Evolutionary conservation across 1,140 invertebrate genomes (phyloP), one percentile per base, ranked within the genome.

Genomic region (Drosophila miranda): DNA sequence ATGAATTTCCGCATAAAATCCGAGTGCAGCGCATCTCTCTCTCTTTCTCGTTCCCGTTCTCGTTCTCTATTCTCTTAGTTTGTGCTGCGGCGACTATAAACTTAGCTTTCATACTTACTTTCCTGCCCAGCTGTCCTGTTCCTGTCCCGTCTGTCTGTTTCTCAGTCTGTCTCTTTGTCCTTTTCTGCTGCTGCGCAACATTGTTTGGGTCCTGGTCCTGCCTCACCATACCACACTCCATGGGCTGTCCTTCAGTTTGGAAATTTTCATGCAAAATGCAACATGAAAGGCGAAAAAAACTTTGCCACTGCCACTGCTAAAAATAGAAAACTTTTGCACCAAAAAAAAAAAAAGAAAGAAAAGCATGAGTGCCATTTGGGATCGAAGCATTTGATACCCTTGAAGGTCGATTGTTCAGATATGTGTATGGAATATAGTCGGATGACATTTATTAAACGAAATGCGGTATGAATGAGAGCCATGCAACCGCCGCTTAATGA

Each of bases 1-100:
- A 86, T 86, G 82, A 86, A 86, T 86, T 86, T 86, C 82, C 82
- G 82, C 57, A 71, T 64, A 75, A 69, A 73, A 82, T 78, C 59
- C 78, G 48, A 81, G 66, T 76, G 72, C 66, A 60, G 51, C 66
- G 63, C 75, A 60, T 67, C 50, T 13, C 3, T 41, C 57, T 14
- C 23, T 9, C 19, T 13, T 26, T 4, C 46, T 23, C 54, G 28
- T 11, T 42, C 41, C 34, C 42, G 42, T 6, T 16, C 34, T 9
- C 44, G 13, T 38, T 41, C 52, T 54, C 52, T 50, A 46, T 63
- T 60, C 55, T 61, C 56, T 73, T 84, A 72, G 80, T 79, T 80
- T 84, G 71, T 72, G 21, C 34, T 61, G 59, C 50, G 41, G 53
- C 64, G 62, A 59, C 80, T 86, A 86, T 86, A 86, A 86, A 86